Conservation (phyloP, 2,888 invertebrate species). For the Gasteruption jaculator region DNA sequence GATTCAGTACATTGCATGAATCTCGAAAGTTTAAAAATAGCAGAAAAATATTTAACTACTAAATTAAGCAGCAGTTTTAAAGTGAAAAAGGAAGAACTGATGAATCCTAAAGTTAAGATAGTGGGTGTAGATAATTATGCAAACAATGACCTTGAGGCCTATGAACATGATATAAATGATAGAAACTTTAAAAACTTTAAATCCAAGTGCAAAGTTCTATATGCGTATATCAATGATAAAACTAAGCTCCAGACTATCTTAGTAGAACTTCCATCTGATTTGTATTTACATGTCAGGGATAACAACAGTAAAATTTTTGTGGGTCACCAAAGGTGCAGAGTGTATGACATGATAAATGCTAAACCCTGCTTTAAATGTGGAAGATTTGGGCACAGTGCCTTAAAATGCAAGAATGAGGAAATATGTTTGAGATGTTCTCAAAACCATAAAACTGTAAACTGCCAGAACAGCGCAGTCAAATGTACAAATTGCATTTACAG, state of each 20-base stretch:
- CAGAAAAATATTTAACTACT: background rate
- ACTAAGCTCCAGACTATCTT: too few species aligned
- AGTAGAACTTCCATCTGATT: conserved; percentile 1
- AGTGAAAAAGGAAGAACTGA: too few species aligned
- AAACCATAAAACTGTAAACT: background rate
- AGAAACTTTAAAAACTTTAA: background rate
- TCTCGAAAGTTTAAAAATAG: background rate
- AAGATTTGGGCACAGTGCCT: too few species aligned
- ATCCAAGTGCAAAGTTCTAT: background rate
- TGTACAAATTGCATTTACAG: background rate
- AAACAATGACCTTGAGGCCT: background rate
- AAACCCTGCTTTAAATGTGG: background rate
- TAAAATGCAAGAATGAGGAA: background rate
- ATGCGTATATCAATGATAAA: background rate
- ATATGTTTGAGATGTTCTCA: background rate
- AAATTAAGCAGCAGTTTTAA: background rate
- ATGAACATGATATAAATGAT: background rate
- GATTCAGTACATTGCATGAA: background rate
- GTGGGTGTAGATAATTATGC: conserved; percentile 1
- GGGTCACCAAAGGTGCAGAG: too few species aligned
- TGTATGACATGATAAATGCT: background rate
- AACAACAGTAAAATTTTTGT: background rate
- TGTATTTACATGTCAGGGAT: background rate
- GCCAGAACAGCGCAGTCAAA: background rate
- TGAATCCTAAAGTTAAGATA: background rate